Base-by-base conservation (phyloP, 1,140 invertebrate species). In the Ladona fulva region DNA sequence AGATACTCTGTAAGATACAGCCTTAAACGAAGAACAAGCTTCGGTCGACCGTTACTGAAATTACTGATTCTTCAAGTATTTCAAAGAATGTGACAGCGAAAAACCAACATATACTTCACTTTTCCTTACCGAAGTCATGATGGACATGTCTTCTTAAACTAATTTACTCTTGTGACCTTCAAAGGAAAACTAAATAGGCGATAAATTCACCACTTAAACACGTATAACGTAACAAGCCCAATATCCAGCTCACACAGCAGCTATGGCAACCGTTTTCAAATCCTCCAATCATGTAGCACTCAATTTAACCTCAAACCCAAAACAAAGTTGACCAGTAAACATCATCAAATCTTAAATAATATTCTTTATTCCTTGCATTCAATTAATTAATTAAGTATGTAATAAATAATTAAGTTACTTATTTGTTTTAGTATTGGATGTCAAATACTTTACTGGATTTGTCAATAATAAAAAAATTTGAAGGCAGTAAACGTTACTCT, bases 181-280 rank as follows among this genome's bases (percentile, higher is more conserved):
- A 66, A 3, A 66, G n/a, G n/a, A 66, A 66, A 66, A 66, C 52
- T 66, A 12, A 66, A 66, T 66, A 12, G 16, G 14, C 5, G 5
- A 22, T 19, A 66, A 6, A 66, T 66, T 66, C n/a, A n/a, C n/a
- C n/a, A n/a, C 1, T 66, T 22, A 3, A 66, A 66, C 12, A 66
- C 52, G n/a, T 19, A 66, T 66, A 37, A 66, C 52, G 52, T 66
- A 16, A 12, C 52, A 66, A 66, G 3, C n/a, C n/a, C 52, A 66
- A 3, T 37, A 8, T 37, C 52, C 52, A 66, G 52, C n/a, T 66
- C 52, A 66, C 52, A 19, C 52, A 66, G 14, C 52, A 66, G 52
- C 52, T 66, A 66, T 66, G 52, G 52, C 52, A 66, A 66, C 52
- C 52, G 52, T 66, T 66, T 66, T 66, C 52, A 66, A 66, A 66